Evolutionary conservation across 2,797 vertebrate species (phyloP).

Genomic region (Danio kyathit): DNA sequence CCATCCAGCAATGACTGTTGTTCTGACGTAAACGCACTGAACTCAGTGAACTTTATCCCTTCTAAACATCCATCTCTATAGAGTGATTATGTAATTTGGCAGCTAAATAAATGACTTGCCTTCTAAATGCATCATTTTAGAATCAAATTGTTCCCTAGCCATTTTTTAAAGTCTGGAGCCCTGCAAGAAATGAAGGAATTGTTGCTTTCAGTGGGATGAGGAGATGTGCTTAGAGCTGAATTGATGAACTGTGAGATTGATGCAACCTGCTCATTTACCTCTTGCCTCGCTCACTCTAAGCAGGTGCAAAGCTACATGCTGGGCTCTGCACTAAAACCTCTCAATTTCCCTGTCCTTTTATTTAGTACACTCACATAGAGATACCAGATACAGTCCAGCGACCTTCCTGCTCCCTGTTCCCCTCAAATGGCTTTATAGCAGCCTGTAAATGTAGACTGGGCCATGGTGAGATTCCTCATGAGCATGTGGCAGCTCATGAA

Average conservation of each 20-base stretch:
- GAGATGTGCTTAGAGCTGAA: not conserved
- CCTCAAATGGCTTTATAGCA: constrained; percentile 42
- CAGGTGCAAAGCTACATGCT: constrained; percentile 22
- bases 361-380: constrained; percentile 16
- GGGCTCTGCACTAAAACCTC: not conserved
- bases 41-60: not conserved
- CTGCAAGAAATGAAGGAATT: not conserved
- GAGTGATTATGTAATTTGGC: not conserved
- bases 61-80: not conserved
- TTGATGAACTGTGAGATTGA: constrained; percentile 23
- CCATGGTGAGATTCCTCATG: constrained; percentile 11
- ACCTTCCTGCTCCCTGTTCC: constrained; percentile 14
- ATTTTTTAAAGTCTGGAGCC: constrained; percentile 1
- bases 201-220: constrained; percentile 1
- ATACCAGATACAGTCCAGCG: constrained; percentile 3
- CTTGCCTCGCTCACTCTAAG: constrained; percentile 21
- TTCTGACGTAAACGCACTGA: not conserved
- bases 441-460: constrained; percentile 35
- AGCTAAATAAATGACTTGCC: not conserved
- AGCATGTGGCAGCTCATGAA: constrained; percentile 26
- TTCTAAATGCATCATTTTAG: constrained; percentile 7
- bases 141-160: not conserved
- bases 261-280: constrained; percentile 31
- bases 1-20: not conserved
- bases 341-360: constrained; percentile 8